Evolutionary conservation across 1,140 invertebrate species (phyloP), one percentile per base, ranked within the genome.

Genomic region (Pseudomyrmex sp.): DNA sequence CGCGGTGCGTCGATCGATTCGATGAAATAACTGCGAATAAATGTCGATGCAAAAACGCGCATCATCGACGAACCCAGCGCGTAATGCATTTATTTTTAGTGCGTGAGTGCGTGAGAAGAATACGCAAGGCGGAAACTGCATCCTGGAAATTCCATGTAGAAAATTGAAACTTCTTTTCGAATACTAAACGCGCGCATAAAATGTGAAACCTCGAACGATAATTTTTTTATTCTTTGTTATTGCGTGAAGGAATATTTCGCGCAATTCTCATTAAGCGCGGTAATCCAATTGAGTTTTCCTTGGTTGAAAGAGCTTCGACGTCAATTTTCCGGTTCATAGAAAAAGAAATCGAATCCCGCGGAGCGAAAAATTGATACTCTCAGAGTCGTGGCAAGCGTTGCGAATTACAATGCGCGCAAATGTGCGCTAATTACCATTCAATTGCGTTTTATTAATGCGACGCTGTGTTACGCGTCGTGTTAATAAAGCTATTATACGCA

Each of bases 1-100:
- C 46, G 46, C 73, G 3, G n/a, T 26, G 48, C n/a, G 52, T 7
- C 66, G 66, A 79, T 70, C 76, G 76, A 79, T 70, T 70, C 44
- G 76, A 9, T 61, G 65, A 79, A 79, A 59, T 72, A 70, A 72
- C 20, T 18, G 66, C 76, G 76, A 72, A 80, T 80, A 80, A 80
- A 80, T 10, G 54, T 80, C 76, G 76, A 70, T 20, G 66, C 52
- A 8, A 35, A 20, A 18, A 59, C 26, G 54, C 66, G 54, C 76
- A 72, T 70, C 76, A 58, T 26, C 66, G 35, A 80, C 73, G 76
- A n/a, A 52, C 35, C n/a, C 54, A n/a, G 35, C 52, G 54, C 54
- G 65, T 61, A 72, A 80, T 50, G 76, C 76, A 46, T 72, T 35
- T 70, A 80, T 80, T 72, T 80, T 72, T 70, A 80, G 12, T 44